These are phyloP conservation scores for Pandemis corylana DNA, from an alignment of 2,888 invertebrate genomes.

Conservation along the genomic window DNA sequence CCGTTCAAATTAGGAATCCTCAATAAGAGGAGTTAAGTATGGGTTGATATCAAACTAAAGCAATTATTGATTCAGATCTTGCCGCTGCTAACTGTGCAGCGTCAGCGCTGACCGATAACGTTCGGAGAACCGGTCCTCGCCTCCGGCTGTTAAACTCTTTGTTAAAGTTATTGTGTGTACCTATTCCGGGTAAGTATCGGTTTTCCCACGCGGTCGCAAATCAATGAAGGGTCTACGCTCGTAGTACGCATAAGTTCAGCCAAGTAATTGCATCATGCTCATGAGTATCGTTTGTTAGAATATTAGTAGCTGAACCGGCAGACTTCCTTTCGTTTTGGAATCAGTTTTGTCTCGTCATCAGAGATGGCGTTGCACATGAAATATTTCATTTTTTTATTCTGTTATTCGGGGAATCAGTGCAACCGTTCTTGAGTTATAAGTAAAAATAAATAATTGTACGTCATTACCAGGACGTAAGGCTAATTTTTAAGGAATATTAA, in stretches of 20 bases:
- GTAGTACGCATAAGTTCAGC: neutral
- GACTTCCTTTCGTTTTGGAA: no score
- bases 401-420: neutral
- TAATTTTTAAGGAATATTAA: neutral
- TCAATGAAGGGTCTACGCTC: neutral
- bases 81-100: neutral
- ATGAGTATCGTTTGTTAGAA: no score
- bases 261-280: no score
- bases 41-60: neutral
- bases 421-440: neutral
- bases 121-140: conserved; percentile 27
- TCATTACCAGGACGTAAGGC: neutral
- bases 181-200: conserved; percentile 1
- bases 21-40: neutral
- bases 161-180: conserved; percentile 30
- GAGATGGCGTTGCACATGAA: no score
- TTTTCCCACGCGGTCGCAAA: conserved; percentile 13
- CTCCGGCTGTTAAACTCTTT: conserved; percentile 6
- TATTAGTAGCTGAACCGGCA: no score
- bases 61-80: neutral
- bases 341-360: no score
- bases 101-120: conserved; percentile 21
- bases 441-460: no score
- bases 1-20: neutral
- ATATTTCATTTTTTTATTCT: no score